These are phyloP conservation scores for Diadegma fenestrale DNA, from an alignment of 2,888 invertebrate species.

Conservation along the genomic window DNA sequence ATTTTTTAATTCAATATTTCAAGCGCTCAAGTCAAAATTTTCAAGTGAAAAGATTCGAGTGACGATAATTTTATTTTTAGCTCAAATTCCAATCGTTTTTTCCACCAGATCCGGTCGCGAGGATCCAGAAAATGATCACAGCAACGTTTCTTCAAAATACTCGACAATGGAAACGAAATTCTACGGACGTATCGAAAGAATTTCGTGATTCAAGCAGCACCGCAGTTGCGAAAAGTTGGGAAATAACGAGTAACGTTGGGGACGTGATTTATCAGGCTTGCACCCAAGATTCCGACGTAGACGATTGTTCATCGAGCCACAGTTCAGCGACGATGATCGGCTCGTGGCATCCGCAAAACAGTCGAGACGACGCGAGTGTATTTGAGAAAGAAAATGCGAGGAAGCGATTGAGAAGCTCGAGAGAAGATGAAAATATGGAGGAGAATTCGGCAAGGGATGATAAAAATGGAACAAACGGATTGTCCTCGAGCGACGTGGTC, in stretches of 20 bases:
- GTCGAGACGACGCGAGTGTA: neutral
- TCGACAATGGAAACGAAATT: neutral
- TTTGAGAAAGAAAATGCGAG: neutral
- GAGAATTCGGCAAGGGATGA: neutral
- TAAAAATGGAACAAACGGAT: neutral
- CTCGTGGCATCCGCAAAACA: slow-evolving; percentile 47
- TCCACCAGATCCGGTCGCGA: slow-evolving; percentile 53
- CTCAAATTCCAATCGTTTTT: neutral
- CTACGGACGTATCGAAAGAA: neutral
- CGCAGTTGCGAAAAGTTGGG: neutral
- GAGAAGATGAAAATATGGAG: neutral
- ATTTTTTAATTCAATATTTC: too few relatives aligned
- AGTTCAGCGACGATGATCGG: slow-evolving; percentile 40
- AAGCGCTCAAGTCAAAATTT: neutral
- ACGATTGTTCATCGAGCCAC: slow-evolving; percentile 30
- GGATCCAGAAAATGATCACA: slow-evolving; percentile 38
- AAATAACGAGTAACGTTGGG: neutral
- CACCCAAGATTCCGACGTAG: slow-evolving; percentile 33
- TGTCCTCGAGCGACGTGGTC: slow-evolving; percentile 9
- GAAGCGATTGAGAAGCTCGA: neutral
- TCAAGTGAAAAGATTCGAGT: neutral
- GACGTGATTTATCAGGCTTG: slow-evolving; percentile 34
- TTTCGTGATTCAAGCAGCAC: neutral
- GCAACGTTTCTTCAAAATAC: slow-evolving; percentile 21
- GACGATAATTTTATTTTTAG: neutral